Evolutionary conservation across 2,888 invertebrate genomes (phyloP).

Genomic region (Eledone cirrhosa): DNA sequence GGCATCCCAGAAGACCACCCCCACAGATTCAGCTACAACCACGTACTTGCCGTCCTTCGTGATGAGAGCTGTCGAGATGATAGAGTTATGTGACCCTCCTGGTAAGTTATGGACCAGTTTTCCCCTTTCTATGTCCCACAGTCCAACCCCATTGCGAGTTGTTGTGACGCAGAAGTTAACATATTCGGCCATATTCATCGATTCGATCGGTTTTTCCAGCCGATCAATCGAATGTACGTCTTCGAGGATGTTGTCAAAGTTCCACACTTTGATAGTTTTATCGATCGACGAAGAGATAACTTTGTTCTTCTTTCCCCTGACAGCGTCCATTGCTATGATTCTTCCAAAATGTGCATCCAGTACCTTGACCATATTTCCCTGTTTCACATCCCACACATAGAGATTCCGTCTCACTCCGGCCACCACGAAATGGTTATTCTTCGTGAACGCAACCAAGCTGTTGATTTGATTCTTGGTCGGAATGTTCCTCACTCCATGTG

Average conservation of each 20-base stretch:
- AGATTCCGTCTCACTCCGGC: conserved; percentile 93
- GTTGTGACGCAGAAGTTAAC: conserved; percentile 87
- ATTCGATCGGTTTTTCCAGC: conserved; percentile 93
- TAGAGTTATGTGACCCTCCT: conserved; percentile 90
- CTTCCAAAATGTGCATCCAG: conserved; percentile 96
- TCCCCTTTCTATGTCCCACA: conserved; percentile 91
- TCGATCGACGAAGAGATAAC: conserved; percentile 96
- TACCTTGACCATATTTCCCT: conserved; percentile 84
- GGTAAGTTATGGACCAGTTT: conserved; percentile 86
- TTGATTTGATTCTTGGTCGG: conserved; percentile 89
- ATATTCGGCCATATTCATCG: conserved; percentile 75
- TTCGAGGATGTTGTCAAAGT: conserved; percentile 97
- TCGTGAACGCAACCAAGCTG: conserved; percentile 91
- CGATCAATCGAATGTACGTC: conserved; percentile 81
- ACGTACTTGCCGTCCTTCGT: conserved; percentile 85
- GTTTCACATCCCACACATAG: conserved; percentile 91
- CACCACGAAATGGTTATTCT: conserved; percentile 88
- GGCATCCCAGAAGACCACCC: conserved; percentile 88
- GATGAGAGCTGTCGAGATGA: conserved; percentile 90
- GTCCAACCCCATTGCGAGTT: conserved; percentile 91
- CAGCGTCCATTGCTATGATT: conserved; percentile 88
- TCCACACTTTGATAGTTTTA: conserved; percentile 98
- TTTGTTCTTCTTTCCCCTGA: conserved; percentile 76
- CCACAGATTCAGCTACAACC: conserved; percentile 90
- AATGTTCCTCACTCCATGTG: conserved; percentile 85